phyloP scores from a whole-genome alignment of 2,888 invertebrate species.

The Phoenoteleia sp. region DNA sequence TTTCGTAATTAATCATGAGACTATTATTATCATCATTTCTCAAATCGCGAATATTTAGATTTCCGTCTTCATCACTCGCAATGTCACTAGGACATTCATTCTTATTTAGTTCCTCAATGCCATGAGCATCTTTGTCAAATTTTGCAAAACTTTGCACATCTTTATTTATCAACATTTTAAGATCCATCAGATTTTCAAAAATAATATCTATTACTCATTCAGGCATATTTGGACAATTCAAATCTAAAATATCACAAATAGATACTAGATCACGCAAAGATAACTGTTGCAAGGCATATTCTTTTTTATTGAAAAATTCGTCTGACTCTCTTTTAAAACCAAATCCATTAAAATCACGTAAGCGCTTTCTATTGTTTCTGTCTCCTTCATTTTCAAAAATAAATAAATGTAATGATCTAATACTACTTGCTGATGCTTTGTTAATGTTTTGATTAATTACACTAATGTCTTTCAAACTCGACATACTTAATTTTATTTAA shows the following conservation, averaged over 20 bases:
- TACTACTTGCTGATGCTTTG: neutral
- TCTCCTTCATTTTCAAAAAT: constrained; percentile 19
- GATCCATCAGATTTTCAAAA: neutral
- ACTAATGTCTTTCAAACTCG: neutral
- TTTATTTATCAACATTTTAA: neutral
- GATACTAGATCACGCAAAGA: constrained; percentile 13
- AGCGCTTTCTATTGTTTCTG: constrained; percentile 17
- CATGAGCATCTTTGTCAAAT: neutral
- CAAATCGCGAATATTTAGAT: too few species aligned
- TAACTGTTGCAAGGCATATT: neutral
- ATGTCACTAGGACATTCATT: neutral
- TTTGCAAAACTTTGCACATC: neutral
- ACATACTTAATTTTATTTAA: neutral
- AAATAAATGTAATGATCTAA: constrained; percentile 1
- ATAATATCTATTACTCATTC: constrained; percentile 15
- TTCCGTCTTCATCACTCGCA: neutral
- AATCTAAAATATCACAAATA: constrained; percentile 8
- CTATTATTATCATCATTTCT: neutral
- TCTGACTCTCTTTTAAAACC: neutral
- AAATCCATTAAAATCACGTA: constrained; percentile 28
- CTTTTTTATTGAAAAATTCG: constrained; percentile 4
- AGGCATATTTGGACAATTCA: constrained; percentile 6
- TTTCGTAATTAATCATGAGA: neutral
- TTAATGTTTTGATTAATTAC: neutral
- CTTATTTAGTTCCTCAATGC: neutral